Percentiles rank a stretch among this genome's conserved stretches.
Conservation (phyloP, 2,113 vertebrate species). For the Alaudala cheleensis region DNA sequence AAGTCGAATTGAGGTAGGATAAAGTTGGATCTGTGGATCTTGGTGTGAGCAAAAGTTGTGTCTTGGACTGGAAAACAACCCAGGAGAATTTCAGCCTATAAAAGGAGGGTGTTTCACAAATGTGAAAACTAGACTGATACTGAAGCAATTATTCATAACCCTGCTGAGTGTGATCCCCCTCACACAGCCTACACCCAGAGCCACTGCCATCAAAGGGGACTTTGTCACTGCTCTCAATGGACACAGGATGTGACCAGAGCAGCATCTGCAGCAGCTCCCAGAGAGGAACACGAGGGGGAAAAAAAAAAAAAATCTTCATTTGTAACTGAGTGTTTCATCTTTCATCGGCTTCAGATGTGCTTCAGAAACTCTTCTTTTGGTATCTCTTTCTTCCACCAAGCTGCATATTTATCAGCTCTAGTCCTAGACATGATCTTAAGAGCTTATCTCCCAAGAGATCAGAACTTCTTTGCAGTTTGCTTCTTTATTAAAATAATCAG, state of each 20-base stretch:
- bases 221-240: neutral
- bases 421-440: neutral
- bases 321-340: neutral
- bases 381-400: neutral
- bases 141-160: neutral
- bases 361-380: neutral
- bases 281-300: neutral
- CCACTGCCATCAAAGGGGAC: conserved; percentile 4
- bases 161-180: neutral
- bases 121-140: neutral
- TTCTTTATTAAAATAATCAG: conserved; percentile 17
- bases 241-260: neutral
- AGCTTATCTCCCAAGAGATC: neutral
- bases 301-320: neutral
- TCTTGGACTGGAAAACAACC: neutral
- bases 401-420: neutral
- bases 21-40: accelerated
- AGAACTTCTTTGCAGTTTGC: neutral
- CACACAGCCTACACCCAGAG: neutral
- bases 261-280: neutral
- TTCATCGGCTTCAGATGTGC: neutral
- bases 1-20: neutral
- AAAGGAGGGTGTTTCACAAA: neutral
- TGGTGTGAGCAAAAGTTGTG: accelerated
- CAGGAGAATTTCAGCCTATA: neutral